Conservation (phyloP, 2,113 vertebrate genomes). For the Centrocercus urophasianus region DNA sequence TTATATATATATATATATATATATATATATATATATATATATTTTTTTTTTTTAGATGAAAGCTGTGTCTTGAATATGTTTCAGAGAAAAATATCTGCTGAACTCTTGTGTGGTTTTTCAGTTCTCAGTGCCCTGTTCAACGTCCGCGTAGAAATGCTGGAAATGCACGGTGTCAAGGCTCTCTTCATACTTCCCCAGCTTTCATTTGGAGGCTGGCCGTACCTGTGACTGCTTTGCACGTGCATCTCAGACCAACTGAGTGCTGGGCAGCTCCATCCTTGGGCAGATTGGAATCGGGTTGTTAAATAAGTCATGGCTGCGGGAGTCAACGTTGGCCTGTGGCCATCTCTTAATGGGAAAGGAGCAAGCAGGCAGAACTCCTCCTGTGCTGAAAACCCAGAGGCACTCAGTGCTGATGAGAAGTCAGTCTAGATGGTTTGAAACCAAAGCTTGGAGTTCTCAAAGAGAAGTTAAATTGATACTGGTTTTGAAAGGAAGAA, state of each 20-base stretch:
- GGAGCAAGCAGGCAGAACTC: neutral
- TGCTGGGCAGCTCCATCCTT: neutral
- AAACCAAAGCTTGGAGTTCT: neutral
- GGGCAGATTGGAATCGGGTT: fast-evolving
- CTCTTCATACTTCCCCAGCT: neutral
- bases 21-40: no score
- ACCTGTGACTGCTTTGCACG: neutral
- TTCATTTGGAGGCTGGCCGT: neutral
- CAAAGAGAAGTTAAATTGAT: neutral
- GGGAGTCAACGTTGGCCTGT: neutral
- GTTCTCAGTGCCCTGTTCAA: neutral
- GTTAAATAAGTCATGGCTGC: conserved; percentile 21
- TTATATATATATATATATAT: no score
- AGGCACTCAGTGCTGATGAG: neutral
- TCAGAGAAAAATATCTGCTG: neutral
- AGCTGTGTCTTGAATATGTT: neutral
- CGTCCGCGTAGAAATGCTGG: neutral
- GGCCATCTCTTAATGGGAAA: neutral
- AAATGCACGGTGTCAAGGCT: neutral
- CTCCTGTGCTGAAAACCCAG: neutral
- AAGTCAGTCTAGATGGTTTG: neutral
- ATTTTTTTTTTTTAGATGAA: neutral
- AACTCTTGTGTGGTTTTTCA: neutral
- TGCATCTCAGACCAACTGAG: neutral
- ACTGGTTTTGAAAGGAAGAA: no score